Base-by-base conservation (phyloP, 2,113 vertebrate species). In the Xiphophorus couchianus region DNA sequence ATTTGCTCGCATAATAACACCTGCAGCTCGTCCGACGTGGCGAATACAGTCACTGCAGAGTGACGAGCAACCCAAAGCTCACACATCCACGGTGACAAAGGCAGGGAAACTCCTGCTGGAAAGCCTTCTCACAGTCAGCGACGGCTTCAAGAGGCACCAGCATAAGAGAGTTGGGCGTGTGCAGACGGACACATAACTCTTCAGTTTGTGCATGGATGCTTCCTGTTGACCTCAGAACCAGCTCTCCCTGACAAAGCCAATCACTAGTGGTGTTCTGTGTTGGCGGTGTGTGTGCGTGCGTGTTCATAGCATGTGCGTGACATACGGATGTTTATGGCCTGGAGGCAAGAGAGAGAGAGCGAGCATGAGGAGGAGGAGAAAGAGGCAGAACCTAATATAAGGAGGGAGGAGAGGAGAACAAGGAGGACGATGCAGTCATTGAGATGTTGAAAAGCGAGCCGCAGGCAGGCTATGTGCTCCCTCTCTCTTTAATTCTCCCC, bases 371-470 rank as follows among this genome's bases (percentile, higher is more conserved):
- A 88, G 84, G 87, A 88, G 85, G 81, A 84, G 77, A 69, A 81
- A 86, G 71, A 91, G 85, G 80, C 66, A 81, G 84, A 86, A 70
- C 80, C 62, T 85, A 77, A 76, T 78, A 84, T 76, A 61, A 62
- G 77, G 78, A 85, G 84, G 76, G 80, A 86, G 80, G 73, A 64
- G 75, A 89, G 73, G 69, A 84, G 81, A 76, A 83, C 63, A 76
- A 74, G 78, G 68, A 75, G 76, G 58, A 65, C 76, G 78, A 68
- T 89, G 88, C 83, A 90, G 90, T 90, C 87, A 91, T 89, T 91
- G 89, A 90, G 90, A 91, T 86, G 92, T 92, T 92, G 92, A 33
- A 91, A 92, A 92, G 90, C 81, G 72, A 89, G 91, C 92, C 84
- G 84, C 92, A 84, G 91, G 91, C 88, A 78, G 84, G 86, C 82